phyloP scores from a whole-genome alignment of 1,140 invertebrate species.

The Tachypleus tridentatus region DNA sequence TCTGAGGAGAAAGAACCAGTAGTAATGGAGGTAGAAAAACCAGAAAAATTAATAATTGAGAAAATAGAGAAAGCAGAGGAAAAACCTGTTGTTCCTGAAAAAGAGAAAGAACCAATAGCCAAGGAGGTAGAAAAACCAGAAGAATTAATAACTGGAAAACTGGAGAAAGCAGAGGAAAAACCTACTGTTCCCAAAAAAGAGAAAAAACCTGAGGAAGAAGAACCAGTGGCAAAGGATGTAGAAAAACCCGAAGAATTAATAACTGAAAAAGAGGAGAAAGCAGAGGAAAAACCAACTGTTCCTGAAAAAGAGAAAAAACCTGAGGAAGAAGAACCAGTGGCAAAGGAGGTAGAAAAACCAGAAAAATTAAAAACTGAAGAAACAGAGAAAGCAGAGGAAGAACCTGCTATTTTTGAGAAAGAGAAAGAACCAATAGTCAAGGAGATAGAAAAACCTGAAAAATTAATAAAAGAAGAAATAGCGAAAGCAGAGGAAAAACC shows the following conservation, averaged over 20 bases:
- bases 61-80: too few relatives aligned
- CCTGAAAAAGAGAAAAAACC: not conserved
- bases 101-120: too few relatives aligned
- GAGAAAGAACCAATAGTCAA: conserved; percentile 13
- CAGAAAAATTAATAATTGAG: too few relatives aligned
- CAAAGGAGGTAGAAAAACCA: conserved; percentile 35
- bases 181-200: too few relatives aligned
- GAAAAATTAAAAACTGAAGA: not conserved
- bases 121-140: not conserved
- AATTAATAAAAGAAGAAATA: conserved; percentile 10
- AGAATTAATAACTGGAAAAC: not conserved
- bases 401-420: conserved; percentile 18
- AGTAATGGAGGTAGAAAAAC: too few relatives aligned
- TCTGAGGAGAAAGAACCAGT: too few relatives aligned
- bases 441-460: conserved; percentile 9
- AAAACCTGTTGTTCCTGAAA: too few relatives aligned
- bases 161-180: too few relatives aligned
- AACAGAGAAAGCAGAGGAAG: conserved; percentile 6
- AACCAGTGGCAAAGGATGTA: too few relatives aligned
- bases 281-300: not conserved
- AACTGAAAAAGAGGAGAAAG: not conserved
- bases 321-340: conserved; percentile 20
- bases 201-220: too few relatives aligned
- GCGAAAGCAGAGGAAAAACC: conserved; percentile 40
- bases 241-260: too few relatives aligned